phyloP scores from a whole-genome alignment of 2,113 vertebrate genomes.

The Rhinoderma darwinii region DNA sequence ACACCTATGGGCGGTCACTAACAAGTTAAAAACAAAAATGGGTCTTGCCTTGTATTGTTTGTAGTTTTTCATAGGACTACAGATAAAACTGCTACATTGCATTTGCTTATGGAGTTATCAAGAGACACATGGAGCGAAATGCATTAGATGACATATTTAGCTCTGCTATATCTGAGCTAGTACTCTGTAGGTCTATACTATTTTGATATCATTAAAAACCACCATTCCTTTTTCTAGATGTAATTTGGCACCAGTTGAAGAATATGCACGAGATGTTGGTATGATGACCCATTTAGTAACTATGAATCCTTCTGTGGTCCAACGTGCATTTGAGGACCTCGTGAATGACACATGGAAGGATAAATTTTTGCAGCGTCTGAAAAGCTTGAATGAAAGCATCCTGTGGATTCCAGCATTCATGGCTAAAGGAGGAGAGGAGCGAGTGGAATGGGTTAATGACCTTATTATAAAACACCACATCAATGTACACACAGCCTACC shows the following conservation, averaged over 20 bases:
- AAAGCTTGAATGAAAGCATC: constrained; percentile 86
- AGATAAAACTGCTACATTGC: neutral
- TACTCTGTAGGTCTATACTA: neutral
- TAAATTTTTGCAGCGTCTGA: constrained; percentile 86
- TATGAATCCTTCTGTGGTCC: constrained; percentile 96
- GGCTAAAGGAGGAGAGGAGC: constrained; percentile 92
- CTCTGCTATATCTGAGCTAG: neutral
- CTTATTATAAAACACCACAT: constrained; percentile 88
- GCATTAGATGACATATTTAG: neutral
- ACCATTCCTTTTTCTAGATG: constrained; percentile 74
- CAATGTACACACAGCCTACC: constrained; percentile 90
- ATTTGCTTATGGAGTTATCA: neutral
- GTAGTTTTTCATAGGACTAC: neutral
- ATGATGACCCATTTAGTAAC: constrained; percentile 88
- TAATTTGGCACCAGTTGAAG: constrained; percentile 93
- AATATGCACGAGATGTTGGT: constrained; percentile 86
- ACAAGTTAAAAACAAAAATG: neutral
- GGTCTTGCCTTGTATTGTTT: neutral
- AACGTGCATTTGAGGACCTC: constrained; percentile 92
- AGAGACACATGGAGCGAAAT: no score
- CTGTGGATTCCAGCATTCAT: constrained; percentile 98
- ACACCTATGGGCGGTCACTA: no score
- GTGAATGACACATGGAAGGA: constrained; percentile 85
- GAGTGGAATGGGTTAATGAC: constrained; percentile 90
- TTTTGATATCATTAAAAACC: neutral